These are phyloP conservation scores for Bungarus multicinctus DNA, from an alignment of 2,113 vertebrate genomes.

Conservation along the genomic window DNA sequence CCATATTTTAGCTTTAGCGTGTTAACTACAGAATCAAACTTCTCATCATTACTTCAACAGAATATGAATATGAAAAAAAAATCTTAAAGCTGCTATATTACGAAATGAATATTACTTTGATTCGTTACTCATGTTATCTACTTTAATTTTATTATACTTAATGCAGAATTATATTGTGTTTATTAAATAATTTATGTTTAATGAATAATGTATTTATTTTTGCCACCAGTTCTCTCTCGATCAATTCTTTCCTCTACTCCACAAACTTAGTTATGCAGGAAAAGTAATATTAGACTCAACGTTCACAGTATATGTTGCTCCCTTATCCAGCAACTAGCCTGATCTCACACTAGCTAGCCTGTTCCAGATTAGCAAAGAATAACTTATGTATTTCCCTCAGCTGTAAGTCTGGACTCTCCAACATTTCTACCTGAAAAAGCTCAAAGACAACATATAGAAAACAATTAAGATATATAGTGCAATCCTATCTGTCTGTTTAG, in stretches of 20 bases:
- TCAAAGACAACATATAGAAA: neutral
- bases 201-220: neutral
- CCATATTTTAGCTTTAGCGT: neutral
- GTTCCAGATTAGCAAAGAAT: neutral
- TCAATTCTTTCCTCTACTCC: neutral
- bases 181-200: neutral
- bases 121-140: neutral
- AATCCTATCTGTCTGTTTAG: neutral
- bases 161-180: neutral
- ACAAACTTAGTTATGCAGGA: neutral
- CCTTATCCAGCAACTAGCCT: neutral
- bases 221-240: neutral
- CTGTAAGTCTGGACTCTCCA: neutral
- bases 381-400: neutral
- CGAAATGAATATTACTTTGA: neutral
- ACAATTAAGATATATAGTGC: neutral
- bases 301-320: neutral
- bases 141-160: neutral
- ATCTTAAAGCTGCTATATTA: neutral
- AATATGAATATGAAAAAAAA: neutral
- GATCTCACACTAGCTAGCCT: neutral
- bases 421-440: neutral
- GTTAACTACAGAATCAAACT: neutral
- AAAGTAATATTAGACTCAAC: neutral
- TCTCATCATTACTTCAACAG: neutral